Evolutionary conservation across 2,113 vertebrate species (phyloP).

Genomic region (Chelonoidis abingdonii): DNA sequence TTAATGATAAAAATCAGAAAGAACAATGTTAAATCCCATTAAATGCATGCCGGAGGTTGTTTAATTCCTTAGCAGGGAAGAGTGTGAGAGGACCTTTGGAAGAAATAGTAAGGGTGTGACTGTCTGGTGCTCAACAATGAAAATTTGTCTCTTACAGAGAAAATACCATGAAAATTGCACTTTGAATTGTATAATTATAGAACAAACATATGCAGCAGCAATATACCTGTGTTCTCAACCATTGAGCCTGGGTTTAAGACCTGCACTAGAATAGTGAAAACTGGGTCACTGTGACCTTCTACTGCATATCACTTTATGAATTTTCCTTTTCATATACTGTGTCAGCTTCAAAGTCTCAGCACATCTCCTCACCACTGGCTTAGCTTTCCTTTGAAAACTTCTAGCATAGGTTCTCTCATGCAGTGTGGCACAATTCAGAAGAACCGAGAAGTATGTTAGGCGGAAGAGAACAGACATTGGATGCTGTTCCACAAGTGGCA

Average conservation of each 20-base stretch:
- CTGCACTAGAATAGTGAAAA: conserved; percentile 2
- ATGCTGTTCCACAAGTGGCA: neutral
- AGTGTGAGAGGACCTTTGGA: neutral
- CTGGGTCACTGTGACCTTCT: neutral
- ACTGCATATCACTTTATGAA: neutral
- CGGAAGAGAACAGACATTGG: neutral
- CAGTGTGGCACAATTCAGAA: neutral
- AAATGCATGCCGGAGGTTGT: neutral
- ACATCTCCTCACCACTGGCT: neutral
- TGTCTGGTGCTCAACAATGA: neutral
- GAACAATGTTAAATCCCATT: neutral
- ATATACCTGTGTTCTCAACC: neutral
- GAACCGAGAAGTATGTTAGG: neutral
- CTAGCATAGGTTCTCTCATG: fast-evolving
- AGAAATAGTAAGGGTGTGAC: neutral
- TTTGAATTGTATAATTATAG: neutral
- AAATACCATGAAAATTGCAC: neutral
- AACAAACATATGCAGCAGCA: neutral
- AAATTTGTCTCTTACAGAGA: neutral
- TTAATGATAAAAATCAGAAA: neutral
- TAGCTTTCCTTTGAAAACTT: neutral
- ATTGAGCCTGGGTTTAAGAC: neutral
- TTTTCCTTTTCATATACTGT: neutral
- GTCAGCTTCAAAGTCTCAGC: conserved; percentile 17
- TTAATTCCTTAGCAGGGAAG: neutral